phyloP scores from a whole-genome alignment of 2,113 vertebrate species.

The Eulemur rufifrons region DNA sequence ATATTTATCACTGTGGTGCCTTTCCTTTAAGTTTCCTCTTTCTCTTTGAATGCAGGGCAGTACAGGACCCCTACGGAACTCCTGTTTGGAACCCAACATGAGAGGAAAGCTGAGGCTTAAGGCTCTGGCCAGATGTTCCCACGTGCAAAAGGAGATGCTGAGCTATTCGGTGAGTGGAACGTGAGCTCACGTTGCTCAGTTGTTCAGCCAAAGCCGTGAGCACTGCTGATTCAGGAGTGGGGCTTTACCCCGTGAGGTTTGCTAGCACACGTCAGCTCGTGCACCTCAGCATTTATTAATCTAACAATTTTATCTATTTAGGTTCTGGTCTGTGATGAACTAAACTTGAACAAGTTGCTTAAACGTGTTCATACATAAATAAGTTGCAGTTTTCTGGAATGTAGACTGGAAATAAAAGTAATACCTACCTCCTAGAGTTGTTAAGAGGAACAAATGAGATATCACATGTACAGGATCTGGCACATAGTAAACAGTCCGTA shows the following conservation, averaged over 20 bases:
- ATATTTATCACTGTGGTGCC: not conserved
- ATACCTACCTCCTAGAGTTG: not conserved
- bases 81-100: not conserved
- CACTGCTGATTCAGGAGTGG: not conserved
- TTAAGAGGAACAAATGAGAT: not conserved
- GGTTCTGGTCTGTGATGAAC: not conserved
- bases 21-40: not conserved
- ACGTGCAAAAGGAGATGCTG: not conserved
- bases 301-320: not conserved
- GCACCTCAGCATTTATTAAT: not conserved
- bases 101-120: not conserved
- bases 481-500: not conserved
- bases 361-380: not conserved
- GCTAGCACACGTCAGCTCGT: not conserved
- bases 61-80: not conserved
- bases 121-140: not conserved
- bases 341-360: not conserved
- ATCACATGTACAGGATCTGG: not conserved
- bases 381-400: not conserved
- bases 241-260: not conserved
- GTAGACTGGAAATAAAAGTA: constrained; percentile 1
- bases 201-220: not conserved
- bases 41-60: not conserved
- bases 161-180: not conserved
- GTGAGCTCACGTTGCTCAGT: not conserved